Evolutionary conservation across 2,113 vertebrate species (phyloP), one percentile per base, ranked within the genome.

Genomic region (Ploceus nigricollis): DNA sequence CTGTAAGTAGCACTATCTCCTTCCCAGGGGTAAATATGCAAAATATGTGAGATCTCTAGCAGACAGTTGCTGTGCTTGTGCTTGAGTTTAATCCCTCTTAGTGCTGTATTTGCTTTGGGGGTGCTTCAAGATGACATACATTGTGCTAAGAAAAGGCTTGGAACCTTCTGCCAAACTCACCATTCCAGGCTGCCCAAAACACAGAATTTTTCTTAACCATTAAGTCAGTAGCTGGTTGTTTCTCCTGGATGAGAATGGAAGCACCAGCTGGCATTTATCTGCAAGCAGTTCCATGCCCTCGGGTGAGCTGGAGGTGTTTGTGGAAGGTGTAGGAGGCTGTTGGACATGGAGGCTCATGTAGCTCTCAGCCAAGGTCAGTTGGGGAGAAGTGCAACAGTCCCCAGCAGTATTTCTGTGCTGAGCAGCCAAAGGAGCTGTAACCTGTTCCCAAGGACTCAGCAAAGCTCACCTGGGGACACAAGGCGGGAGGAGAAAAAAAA

Each of bases 1-100:
- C 99, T 96, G 99, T 99, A 98, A 99, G 99, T 98, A 91, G 68
- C 28, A 11, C 50, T 70, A 1, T 85, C 77, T 82, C 82, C 80
- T 95, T 92, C 60, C 90, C 68, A 87, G 83, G 82, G 80, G 42
- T 90, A 90, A 95, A 96, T 58, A 81, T 66, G 89, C 80, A 70
- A 92, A 87, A 54, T 69, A 70, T 40, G 86, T 81, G 64, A 94
- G 72, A 66, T 86, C 60, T 83, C 15, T 20, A 70, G 76, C 2
- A 1, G 45, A 33, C 16, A 11, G 53, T 65, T 51, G 39, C 33
- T 89, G 56, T 83, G 47, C 82, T 73, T 58, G 27, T 56, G 54
- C 80, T 93, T 2, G 1, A 70, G 35, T 86, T 83, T 81, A 90
- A 91, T 75, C 61, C 44, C 14, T 24, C 24, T 78, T 73, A 75